Evolutionary conservation across 2,888 invertebrate genomes (phyloP).

Genomic region (Agriopis marginaria): DNA sequence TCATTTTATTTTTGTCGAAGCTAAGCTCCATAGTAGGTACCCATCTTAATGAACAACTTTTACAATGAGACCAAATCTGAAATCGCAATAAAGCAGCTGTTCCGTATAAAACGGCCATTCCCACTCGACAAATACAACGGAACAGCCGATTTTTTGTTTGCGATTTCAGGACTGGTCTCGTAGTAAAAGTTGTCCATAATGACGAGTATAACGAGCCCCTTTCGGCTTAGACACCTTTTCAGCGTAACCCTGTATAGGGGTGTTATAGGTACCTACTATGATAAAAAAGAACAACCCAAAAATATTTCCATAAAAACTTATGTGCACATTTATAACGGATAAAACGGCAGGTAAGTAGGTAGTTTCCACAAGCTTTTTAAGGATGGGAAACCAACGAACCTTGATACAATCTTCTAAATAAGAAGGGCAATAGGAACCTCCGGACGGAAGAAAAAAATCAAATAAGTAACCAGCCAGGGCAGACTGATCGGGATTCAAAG

Average conservation of each 20-base stretch:
- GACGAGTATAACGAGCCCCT: no score
- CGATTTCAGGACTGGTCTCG: no score
- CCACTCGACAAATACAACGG: no score
- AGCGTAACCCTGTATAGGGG: not conserved
- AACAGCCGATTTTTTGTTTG: no score
- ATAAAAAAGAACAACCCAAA: not conserved
- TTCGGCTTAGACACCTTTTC: no score
- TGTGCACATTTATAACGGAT: constrained; percentile 8
- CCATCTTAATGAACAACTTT: no score
- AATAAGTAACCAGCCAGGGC: constrained; percentile 9
- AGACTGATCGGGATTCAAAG: constrained; percentile 21
- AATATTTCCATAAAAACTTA: constrained; percentile 15
- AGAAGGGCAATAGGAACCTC: constrained; percentile 13
- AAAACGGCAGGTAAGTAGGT: constrained; percentile 5
- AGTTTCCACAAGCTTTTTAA: constrained; percentile 14
- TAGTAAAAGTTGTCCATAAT: no score
- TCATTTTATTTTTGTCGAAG: no score
- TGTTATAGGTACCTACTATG: not conserved
- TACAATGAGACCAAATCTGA: no score
- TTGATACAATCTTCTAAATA: constrained; percentile 27
- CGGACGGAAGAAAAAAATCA: not conserved
- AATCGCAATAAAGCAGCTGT: no score
- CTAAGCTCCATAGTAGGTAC: no score
- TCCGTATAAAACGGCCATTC: no score
- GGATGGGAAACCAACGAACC: constrained; percentile 23